Evolutionary conservation across 2,113 vertebrate species (phyloP).

Genomic region (Hemiscyllium ocellatum): DNA sequence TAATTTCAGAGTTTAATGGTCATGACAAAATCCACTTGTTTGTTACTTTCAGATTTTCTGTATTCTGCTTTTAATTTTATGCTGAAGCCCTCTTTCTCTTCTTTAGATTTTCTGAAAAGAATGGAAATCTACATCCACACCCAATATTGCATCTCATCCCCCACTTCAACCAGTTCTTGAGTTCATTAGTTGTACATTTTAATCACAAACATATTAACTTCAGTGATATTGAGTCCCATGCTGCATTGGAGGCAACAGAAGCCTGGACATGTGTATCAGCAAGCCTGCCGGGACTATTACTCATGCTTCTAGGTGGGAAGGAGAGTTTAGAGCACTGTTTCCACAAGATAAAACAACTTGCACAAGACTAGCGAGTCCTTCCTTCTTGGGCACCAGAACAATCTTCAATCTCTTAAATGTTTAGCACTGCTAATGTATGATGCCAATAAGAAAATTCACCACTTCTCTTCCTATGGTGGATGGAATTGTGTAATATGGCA

Average conservation of each 20-base stretch:
- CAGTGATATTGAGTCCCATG: neutral
- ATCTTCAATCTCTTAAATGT: neutral
- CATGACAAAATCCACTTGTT: neutral
- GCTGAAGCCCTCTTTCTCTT: neutral
- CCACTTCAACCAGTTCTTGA: neutral
- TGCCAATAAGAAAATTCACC: neutral
- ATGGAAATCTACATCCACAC: neutral
- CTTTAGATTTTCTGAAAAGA: neutral
- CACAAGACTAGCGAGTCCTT: neutral
- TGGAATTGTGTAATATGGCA: neutral
- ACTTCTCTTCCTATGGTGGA: neutral
- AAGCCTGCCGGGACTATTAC: neutral
- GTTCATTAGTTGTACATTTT: neutral
- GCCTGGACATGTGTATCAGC: neutral
- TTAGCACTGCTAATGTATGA: neutral
- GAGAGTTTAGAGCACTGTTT: neutral
- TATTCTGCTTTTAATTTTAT: neutral
- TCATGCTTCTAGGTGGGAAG: neutral
- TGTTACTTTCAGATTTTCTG: neutral
- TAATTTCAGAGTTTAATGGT: neutral
- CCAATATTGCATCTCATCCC: neutral
- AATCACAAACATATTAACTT: neutral
- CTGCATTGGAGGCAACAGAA: neutral
- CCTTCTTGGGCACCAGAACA: neutral
- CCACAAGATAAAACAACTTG: neutral